Conservation (phyloP, 2,888 invertebrate species). For the Epicampocera succincta region DNA sequence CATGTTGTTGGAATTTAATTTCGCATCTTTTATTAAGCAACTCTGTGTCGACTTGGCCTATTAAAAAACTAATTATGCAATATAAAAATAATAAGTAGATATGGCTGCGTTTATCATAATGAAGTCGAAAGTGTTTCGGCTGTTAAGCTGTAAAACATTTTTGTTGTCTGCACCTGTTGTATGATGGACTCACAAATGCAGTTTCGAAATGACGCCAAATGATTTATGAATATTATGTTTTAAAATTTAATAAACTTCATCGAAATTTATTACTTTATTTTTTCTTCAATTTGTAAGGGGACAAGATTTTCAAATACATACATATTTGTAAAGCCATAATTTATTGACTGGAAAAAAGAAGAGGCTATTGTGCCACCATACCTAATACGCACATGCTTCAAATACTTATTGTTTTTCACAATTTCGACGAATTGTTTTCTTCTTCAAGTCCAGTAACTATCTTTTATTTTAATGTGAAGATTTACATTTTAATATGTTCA, state of each 20-base stretch:
- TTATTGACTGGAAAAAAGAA: constrained; percentile 7
- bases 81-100: constrained; percentile 4
- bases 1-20: not conserved
- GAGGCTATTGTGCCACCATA: not conserved
- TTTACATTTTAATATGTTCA: constrained; percentile 13
- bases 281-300: constrained; percentile 7
- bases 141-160: constrained; percentile 23
- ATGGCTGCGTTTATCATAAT: constrained; percentile 21
- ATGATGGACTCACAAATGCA: not conserved
- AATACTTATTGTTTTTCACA: too few relatives aligned
- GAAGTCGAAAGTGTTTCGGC: constrained; percentile 25
- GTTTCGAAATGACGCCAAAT: constrained; percentile 44
- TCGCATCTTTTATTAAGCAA: not conserved
- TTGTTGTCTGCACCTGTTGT: not conserved
- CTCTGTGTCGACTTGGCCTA: constrained; percentile 11
- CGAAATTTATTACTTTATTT: constrained; percentile 12
- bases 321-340: constrained; percentile 38
- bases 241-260: constrained; percentile 30
- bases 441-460: too few relatives aligned
- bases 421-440: too few relatives aligned
- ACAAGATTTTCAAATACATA: not conserved
- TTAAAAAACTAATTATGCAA: constrained; percentile 38
- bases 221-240: constrained; percentile 59
- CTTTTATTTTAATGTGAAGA: not conserved
- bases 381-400: too few relatives aligned